Conservation (phyloP, 2,888 invertebrate genomes). For the Leucophenga montana region DNA sequence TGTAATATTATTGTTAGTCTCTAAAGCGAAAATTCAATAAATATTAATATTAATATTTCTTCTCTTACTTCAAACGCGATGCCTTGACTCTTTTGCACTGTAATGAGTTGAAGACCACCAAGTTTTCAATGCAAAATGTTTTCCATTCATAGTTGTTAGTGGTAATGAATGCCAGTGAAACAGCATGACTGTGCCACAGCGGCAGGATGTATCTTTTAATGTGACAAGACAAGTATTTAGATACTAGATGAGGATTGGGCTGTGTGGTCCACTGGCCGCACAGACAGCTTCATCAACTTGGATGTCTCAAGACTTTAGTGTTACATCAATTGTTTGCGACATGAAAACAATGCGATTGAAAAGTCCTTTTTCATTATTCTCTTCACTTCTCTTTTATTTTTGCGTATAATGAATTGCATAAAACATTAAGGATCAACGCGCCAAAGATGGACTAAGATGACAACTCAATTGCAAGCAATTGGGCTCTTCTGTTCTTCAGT, state of each 20-base stretch:
- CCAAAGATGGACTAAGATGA: not conserved
- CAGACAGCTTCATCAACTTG: not conserved
- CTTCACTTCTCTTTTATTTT: not conserved
- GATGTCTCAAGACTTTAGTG: conserved; percentile 1
- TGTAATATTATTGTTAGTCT: too few species aligned
- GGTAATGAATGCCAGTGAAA: conserved; percentile 6
- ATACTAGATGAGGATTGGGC: not conserved
- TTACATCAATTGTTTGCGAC: not conserved
- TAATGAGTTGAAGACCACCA: too few species aligned
- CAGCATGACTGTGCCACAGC: conserved; percentile 12
- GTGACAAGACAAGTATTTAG: conserved; percentile 35
- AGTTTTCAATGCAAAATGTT: too few species aligned
- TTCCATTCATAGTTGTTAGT: conserved; percentile 41
- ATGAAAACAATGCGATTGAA: not conserved
- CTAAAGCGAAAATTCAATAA: too few species aligned
- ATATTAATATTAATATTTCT: too few species aligned
- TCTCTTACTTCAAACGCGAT: too few species aligned
- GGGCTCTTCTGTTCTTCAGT: too few species aligned
- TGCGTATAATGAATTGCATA: conserved; percentile 15
- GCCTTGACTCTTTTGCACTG: too few species aligned
- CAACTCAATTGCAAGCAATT: not conserved
- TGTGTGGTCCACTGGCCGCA: conserved; percentile 20
- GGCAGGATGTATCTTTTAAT: conserved; percentile 37
- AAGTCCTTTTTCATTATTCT: not conserved
- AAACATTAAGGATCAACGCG: conserved; percentile 2